Conservation (phyloP, 2,888 invertebrate genomes). For the Galerucella calmariensis region DNA sequence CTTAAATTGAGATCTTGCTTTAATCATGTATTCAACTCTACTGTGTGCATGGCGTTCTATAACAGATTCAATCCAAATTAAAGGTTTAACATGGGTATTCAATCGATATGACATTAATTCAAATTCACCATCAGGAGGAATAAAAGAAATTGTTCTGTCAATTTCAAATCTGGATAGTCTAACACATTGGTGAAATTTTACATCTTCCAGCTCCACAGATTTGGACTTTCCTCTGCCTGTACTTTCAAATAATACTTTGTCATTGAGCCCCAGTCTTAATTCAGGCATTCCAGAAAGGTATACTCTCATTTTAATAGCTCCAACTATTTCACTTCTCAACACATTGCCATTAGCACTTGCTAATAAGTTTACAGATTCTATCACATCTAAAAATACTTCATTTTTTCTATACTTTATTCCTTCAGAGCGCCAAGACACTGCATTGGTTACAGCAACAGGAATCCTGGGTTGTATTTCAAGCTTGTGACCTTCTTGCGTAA, state of each 20-base stretch:
- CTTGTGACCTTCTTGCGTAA: slow-evolving; percentile 98
- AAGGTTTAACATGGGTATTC: slow-evolving; percentile 94
- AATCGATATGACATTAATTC: slow-evolving; percentile 98
- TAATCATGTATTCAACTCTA: slow-evolving; percentile 98
- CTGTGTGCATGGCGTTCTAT: slow-evolving; percentile 98
- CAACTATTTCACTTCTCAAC: slow-evolving; percentile 96
- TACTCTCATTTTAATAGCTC: slow-evolving; percentile 98
- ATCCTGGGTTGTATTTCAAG: slow-evolving; percentile 95
- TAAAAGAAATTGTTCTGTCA: slow-evolving; percentile 97
- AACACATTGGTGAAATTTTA: slow-evolving; percentile 99
- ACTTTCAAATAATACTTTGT: slow-evolving; percentile 97
- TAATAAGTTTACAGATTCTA: slow-evolving; percentile 96
- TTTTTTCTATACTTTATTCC: slow-evolving; percentile 99
- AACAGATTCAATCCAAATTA: slow-evolving; percentile 99
- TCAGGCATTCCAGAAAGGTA: slow-evolving; percentile 99
- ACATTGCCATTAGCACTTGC: slow-evolving; percentile 98
- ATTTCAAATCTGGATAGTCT: slow-evolving; percentile 93
- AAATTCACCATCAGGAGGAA: slow-evolving; percentile 99
- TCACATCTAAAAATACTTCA: slow-evolving; percentile 98
- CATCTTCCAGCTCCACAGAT: slow-evolving; percentile 97
- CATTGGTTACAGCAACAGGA: slow-evolving; percentile 99
- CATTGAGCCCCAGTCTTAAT: slow-evolving; percentile 93
- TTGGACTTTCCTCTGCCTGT: slow-evolving; percentile 98
- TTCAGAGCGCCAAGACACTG: slow-evolving; percentile 98
- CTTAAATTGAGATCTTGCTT: slow-evolving; percentile 98